Evolutionary conservation across 2,113 vertebrate species (phyloP).

Genomic region (Pelecanus crispus): DNA sequence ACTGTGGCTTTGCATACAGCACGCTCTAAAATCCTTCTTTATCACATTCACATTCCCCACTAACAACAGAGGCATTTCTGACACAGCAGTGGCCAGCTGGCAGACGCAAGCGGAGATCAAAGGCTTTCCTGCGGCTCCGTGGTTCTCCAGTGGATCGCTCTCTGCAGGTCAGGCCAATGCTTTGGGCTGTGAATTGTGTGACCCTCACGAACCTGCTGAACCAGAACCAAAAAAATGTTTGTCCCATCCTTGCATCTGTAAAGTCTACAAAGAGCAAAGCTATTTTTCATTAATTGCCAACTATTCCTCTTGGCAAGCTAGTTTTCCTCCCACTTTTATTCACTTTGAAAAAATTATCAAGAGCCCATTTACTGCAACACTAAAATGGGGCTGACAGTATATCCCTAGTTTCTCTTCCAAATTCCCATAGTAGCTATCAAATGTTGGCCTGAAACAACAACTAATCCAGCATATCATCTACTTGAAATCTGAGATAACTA

Average conservation of each 20-base stretch:
- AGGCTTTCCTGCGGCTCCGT: background rate
- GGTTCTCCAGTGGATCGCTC: background rate
- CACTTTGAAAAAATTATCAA: background rate
- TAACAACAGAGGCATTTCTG: slow-evolving; percentile 13
- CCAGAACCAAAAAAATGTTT: background rate
- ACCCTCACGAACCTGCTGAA: slow-evolving; percentile 22
- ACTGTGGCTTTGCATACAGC: background rate
- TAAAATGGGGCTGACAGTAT: background rate
- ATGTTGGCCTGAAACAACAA: background rate
- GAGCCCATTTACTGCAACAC: background rate
- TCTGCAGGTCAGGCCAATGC: background rate
- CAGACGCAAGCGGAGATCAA: slow-evolving; percentile 20
- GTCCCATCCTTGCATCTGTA: slow-evolving; percentile 19
- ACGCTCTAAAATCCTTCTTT: background rate
- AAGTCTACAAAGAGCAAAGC: slow-evolving; percentile 23
- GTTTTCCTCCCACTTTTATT: slow-evolving; percentile 23
- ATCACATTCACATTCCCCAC: background rate
- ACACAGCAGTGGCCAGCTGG: slow-evolving; percentile 22
- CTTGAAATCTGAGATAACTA: background rate
- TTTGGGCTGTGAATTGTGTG: slow-evolving; percentile 40
- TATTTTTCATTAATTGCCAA: slow-evolving; percentile 38
- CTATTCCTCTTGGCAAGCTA: slow-evolving; percentile 21
- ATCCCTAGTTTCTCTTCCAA: background rate
- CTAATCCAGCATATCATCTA: background rate
- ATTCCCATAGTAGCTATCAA: background rate